Conservation (phyloP, 2,888 invertebrate genomes). For the Dexiosoma caninum region DNA sequence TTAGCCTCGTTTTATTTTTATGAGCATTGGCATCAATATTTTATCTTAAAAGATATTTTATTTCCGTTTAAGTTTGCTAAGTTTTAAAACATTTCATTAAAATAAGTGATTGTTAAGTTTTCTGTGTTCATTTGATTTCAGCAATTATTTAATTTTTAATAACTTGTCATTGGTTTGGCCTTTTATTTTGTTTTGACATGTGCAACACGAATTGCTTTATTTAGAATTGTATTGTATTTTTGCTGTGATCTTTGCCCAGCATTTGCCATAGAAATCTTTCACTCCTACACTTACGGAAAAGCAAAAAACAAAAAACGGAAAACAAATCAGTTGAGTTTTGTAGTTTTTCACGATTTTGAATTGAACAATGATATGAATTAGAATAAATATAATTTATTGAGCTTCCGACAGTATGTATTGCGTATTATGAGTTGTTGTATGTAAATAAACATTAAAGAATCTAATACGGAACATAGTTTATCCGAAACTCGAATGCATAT, state of each 20-base stretch:
- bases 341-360: no score
- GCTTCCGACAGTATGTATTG: no score
- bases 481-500: no score
- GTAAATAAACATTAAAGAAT: no score
- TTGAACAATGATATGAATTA: no score
- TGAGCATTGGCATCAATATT: slow-evolving; percentile 28
- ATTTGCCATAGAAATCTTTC: slow-evolving; percentile 4
- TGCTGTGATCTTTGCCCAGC: not conserved
- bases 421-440: no score
- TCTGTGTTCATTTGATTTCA: not conserved
- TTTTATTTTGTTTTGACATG: not conserved
- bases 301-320: not conserved
- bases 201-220: not conserved
- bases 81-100: slow-evolving; percentile 18
- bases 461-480: no score
- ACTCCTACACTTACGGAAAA: slow-evolving; percentile 42
- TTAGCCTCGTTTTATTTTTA: slow-evolving; percentile 41
- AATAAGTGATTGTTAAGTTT: slow-evolving; percentile 21
- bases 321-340: not conserved
- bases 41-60: slow-evolving; percentile 52
- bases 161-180: slow-evolving; percentile 13
- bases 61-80: slow-evolving; percentile 44
- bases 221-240: slow-evolving; percentile 6
- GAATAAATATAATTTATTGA: no score
- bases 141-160: not conserved